A percentile compares a stretch with the other conserved stretches of the same genome.
phyloP scores from a whole-genome alignment of 2,888 invertebrate genomes.

The Ochlodes sylvanus region DNA sequence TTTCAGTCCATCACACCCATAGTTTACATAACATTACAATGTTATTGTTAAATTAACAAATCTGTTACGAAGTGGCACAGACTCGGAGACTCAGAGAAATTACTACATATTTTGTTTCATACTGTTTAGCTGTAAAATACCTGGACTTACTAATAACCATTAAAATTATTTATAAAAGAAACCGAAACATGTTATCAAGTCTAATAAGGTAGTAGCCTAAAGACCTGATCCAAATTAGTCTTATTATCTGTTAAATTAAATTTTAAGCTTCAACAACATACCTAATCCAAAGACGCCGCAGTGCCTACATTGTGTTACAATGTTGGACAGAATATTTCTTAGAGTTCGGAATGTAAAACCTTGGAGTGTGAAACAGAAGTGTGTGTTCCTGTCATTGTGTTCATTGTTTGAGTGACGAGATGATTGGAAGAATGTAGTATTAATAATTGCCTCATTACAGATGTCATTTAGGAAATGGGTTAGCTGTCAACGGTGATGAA shows the following conservation, averaged over 20 bases:
- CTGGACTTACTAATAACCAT: no score
- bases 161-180: background rate
- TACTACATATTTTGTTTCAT: no score
- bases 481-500: conserved; percentile 34
- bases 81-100: no score
- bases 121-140: no score
- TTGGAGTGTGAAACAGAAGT: conserved; percentile 24
- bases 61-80: no score
- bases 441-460: conserved; percentile 38
- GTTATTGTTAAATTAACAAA: no score
- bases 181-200: background rate
- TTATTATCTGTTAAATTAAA: background rate
- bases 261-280: no score
- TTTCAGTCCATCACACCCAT: no score
- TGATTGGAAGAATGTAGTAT: conserved; percentile 31
- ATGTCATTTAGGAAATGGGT: conserved; percentile 37
- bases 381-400: conserved; percentile 28
- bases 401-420: conserved; percentile 32
- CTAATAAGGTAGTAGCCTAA: background rate
- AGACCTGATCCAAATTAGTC: conserved; percentile 2
- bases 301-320: background rate
- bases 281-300: background rate
- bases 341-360: conserved; percentile 20
- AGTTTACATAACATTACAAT: no score
- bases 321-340: conserved; percentile 1